These are phyloP conservation scores for Ptilorrhoa leucosticta DNA, from an alignment of 2,113 vertebrate genomes.

Conservation along the genomic window DNA sequence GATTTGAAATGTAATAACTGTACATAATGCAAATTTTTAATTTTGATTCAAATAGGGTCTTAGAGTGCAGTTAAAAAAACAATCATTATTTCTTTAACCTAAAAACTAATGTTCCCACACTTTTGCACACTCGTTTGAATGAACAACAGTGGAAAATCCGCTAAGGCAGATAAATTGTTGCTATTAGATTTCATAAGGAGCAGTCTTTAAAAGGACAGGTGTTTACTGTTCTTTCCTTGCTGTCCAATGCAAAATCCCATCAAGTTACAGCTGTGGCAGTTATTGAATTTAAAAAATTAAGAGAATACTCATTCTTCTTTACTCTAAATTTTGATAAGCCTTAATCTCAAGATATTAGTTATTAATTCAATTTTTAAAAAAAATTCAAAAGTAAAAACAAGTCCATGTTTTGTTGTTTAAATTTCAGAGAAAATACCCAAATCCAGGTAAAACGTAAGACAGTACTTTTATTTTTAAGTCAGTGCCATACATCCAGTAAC, in stretches of 20 bases:
- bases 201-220: neutral
- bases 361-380: neutral
- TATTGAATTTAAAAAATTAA: neutral
- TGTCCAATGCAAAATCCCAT: neutral
- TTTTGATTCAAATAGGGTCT: neutral
- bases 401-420: neutral
- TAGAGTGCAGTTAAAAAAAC: neutral
- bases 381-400: neutral
- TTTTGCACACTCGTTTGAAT: neutral
- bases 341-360: neutral
- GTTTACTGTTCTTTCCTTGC: neutral
- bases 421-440: neutral
- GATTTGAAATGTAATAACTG: neutral
- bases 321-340: neutral
- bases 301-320: neutral
- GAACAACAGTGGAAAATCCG: neutral
- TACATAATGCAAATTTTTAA: neutral
- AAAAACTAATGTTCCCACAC: neutral
- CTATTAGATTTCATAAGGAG: neutral
- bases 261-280: neutral
- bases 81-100: neutral
- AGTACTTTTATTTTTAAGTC: neutral
- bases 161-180: neutral
- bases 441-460: neutral
- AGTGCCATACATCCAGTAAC: neutral